Percentiles rank a stretch among this genome's conserved stretches.
phyloP scores from a whole-genome alignment of 2,888 invertebrate species.

The Odontocerum albicorne region DNA sequence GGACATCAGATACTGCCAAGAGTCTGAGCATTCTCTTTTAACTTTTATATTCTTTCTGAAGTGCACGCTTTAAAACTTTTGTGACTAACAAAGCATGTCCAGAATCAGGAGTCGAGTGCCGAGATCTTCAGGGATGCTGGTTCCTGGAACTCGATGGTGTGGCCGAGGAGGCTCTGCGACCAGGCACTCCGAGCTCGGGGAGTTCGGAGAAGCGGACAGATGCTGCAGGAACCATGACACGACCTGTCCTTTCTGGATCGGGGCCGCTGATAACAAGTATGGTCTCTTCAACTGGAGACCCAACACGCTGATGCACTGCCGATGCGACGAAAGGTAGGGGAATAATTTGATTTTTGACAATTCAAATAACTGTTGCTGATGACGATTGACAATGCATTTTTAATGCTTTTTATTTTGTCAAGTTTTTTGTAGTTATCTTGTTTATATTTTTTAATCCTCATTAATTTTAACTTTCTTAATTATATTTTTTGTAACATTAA shows the following conservation, averaged over 20 bases:
- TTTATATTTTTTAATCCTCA: too few relatives aligned
- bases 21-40: too few relatives aligned
- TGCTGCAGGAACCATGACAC: slow-evolving; percentile 89
- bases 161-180: slow-evolving; percentile 84
- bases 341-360: too few relatives aligned
- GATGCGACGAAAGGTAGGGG: slow-evolving; percentile 85
- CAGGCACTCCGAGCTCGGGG: slow-evolving; percentile 80
- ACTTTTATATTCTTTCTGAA: too few relatives aligned
- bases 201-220: slow-evolving; percentile 79
- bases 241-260: slow-evolving; percentile 82
- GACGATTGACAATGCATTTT: too few relatives aligned
- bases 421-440: too few relatives aligned
- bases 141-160: slow-evolving; percentile 94
- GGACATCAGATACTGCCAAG: too few relatives aligned
- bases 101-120: slow-evolving; percentile 3
- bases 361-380: too few relatives aligned
- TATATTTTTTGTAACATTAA: too few relatives aligned
- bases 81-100: not conserved
- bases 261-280: slow-evolving; percentile 80
- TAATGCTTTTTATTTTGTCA: too few relatives aligned
- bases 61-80: not conserved
- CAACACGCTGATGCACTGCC: slow-evolving; percentile 89
- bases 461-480: too few relatives aligned
- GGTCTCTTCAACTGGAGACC: slow-evolving; percentile 88
- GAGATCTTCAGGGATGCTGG: slow-evolving; percentile 62